These are phyloP conservation scores for Odocoileus virginianus DNA, from an alignment of 2,113 vertebrate genomes.

Conservation along the genomic window DNA sequence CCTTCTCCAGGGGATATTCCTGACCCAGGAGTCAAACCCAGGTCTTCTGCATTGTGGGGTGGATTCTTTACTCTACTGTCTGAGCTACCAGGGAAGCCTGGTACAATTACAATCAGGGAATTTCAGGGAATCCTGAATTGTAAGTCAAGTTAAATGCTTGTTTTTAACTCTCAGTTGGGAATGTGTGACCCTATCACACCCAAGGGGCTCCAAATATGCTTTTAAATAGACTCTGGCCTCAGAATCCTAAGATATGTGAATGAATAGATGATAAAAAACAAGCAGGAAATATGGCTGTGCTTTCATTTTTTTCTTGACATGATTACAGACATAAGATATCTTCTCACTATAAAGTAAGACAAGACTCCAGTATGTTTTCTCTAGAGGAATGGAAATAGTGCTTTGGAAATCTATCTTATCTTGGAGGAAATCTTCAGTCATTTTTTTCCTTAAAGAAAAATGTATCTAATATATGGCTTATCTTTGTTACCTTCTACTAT, in stretches of 20 bases:
- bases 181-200: not conserved
- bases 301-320: slow-evolving; percentile 8
- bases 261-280: not conserved
- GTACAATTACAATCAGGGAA: not conserved
- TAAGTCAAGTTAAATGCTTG: not conserved
- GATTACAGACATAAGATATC: not conserved
- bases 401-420: not conserved
- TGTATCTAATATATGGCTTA: not conserved
- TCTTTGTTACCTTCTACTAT: not conserved
- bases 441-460: not conserved
- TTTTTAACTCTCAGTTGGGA: slow-evolving; percentile 9
- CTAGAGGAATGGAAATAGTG: slow-evolving; percentile 3
- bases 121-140: not conserved
- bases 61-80: not conserved
- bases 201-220: not conserved
- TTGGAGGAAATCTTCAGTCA: slow-evolving; percentile 25
- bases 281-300: not conserved
- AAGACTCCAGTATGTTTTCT: not conserved
- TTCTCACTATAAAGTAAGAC: not conserved
- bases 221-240: slow-evolving; percentile 12
- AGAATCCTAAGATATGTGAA: not conserved
- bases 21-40: not conserved
- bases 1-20: not conserved
- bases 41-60: not conserved
- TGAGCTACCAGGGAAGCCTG: not conserved